A percentile compares a stretch with the other conserved stretches of the same genome.
phyloP scores from a whole-genome alignment of 2,113 vertebrate genomes.

The Trinectes maculatus region DNA sequence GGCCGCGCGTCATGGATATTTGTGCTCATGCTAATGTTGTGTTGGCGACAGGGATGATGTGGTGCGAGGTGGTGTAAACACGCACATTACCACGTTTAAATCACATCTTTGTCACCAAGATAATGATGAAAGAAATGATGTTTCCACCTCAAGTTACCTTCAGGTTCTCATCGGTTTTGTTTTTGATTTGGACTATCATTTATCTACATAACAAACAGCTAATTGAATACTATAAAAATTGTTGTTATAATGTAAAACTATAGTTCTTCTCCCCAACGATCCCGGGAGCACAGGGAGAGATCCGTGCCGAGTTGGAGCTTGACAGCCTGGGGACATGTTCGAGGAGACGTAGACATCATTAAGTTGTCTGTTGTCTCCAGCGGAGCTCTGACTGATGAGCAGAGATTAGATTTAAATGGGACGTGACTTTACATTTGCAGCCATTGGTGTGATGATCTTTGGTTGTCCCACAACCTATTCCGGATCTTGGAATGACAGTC shows the following conservation, averaged over 20 bases:
- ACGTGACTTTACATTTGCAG: neutral
- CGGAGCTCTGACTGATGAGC: constrained; percentile 33
- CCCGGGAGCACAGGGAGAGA: neutral
- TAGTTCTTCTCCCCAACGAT: no score
- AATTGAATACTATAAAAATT: no score
- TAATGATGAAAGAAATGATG: neutral
- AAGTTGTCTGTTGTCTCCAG: constrained; percentile 18
- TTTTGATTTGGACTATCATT: no score
- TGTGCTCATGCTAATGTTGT: constrained; percentile 13
- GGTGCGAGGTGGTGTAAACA: neutral
- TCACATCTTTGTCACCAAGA: neutral
- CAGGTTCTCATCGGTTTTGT: no score
- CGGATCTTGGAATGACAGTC: no score
- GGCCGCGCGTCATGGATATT: constrained; percentile 3
- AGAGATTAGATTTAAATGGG: constrained; percentile 3
- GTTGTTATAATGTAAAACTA: no score
- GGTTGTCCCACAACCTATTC: no score
- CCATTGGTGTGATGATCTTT: neutral
- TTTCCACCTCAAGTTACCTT: neutral
- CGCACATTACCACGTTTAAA: neutral
- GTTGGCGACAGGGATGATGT: constrained; percentile 5
- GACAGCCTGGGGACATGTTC: neutral
- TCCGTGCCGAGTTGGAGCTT: neutral
- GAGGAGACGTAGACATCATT: constrained; percentile 16
- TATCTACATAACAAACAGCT: no score